These are phyloP conservation scores for Campoplex nolae DNA, from an alignment of 2,888 invertebrate species.

Conservation along the genomic window DNA sequence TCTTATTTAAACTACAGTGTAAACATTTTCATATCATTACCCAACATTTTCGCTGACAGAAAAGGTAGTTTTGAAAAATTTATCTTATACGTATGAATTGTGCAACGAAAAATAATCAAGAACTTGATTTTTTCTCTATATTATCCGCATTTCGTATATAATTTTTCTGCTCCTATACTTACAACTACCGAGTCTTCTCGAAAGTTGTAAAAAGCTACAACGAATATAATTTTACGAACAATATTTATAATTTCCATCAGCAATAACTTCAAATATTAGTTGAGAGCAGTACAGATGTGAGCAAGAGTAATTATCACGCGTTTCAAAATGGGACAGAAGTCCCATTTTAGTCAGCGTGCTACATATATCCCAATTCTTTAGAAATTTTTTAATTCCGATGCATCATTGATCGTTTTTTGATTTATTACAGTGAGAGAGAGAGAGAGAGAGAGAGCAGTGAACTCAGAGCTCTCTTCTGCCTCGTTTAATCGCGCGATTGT, in stretches of 20 bases:
- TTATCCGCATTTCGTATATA: not conserved
- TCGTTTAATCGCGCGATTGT: not conserved
- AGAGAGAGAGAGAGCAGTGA: too few relatives aligned
- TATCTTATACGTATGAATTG: not conserved
- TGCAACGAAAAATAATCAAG: not conserved
- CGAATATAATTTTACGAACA: not conserved
- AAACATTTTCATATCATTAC: not conserved
- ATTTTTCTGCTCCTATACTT: too few relatives aligned
- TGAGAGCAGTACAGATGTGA: conserved; percentile 28
- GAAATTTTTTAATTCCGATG: not conserved
- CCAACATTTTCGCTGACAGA: not conserved
- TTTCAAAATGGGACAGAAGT: conserved; percentile 61
- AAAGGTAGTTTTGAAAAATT: not conserved
- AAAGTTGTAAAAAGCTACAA: not conserved
- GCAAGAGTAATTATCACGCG: conserved; percentile 76
- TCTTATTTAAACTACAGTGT: not conserved
- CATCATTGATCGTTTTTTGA: not conserved
- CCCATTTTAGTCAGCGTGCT: conserved; percentile 43
- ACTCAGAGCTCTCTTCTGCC: not conserved
- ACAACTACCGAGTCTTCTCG: not conserved
- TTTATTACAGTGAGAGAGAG: too few relatives aligned
- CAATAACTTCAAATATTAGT: not conserved
- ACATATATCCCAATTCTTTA: conserved; percentile 36
- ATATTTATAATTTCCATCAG: not conserved
- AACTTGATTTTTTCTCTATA: not conserved